phyloP scores from a whole-genome alignment of 2,113 vertebrate species.

The Tinamus guttatus region DNA sequence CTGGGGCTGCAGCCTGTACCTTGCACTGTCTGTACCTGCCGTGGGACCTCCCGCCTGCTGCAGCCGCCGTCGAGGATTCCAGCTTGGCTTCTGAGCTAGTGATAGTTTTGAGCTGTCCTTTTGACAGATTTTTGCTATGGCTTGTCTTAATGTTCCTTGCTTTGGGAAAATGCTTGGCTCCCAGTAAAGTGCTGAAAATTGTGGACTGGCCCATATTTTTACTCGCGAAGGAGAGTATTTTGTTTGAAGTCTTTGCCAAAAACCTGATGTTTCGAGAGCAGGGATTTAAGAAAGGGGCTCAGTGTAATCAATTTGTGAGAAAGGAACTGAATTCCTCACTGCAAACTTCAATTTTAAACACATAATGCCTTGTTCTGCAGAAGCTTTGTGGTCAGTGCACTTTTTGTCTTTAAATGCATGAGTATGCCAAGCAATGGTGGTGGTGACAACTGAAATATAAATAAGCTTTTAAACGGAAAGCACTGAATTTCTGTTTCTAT shows the following conservation, averaged over 20 bases:
- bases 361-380: not conserved
- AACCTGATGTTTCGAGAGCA: not conserved
- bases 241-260: not conserved
- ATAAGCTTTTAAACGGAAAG: not conserved
- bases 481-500: not conserved
- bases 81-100: not conserved
- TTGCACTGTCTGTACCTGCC: too few species aligned
- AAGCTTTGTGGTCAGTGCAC: not conserved
- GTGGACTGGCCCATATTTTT: not conserved
- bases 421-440: not conserved
- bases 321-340: not conserved
- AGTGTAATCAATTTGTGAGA: not conserved
- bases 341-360: not conserved
- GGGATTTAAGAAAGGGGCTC: not conserved
- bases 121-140: not conserved
- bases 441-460: not conserved
- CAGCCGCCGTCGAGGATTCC: accelerated
- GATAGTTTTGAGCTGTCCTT: not conserved
- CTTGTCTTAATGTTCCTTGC: not conserved
- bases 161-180: not conserved
- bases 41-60: not conserved
- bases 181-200: not conserved
- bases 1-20: too few species aligned
- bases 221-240: not conserved
- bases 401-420: not conserved